Evolutionary conservation across 1,140 invertebrate species (phyloP), one percentile per base, ranked within the genome.

Genomic region (Drosophila tani): DNA sequence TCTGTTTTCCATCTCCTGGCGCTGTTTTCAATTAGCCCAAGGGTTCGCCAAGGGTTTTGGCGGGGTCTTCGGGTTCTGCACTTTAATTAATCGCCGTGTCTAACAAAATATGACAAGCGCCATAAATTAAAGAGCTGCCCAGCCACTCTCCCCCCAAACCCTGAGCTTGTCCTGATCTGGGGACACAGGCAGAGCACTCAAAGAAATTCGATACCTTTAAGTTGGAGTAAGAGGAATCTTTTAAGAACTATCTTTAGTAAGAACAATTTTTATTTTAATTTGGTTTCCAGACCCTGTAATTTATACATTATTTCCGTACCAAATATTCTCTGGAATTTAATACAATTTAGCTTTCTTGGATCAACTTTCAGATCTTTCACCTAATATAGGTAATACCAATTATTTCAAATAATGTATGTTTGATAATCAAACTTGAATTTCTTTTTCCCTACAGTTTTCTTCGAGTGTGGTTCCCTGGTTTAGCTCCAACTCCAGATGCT

Each of bases 61-160:
- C 49, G 40, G 43, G 51, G 46, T 45, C 64, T 60, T 45, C 50
- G 51, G 65, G 70, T 32, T 65, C 80, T 74, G 81, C 81, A 88
- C 85, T 88, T 88, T 88, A 88, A 88, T 88, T 90, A 88, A 88
- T 88, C 85, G 84, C 75, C 85, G 85, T 90, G 85, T 82, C 86
- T 90, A 91, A 91, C 86, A 90, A 90, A 90, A 90, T 90, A 90
- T 90, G 85, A 91, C 85, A 90, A 90, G 85, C 82, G 85, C 82
- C 86, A 90, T 90, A 90, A 90, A 90, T 90, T 90, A 90, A 90
- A 74, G 59, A 60, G 68, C 43, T 27, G 64, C 21, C 53, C 53
- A 56, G 53, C 35, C 14, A 40, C 53, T 40, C 14, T 40, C 0
- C 43, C 35, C 51, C 59, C 47, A 7, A 14, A 24, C 0, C 12